phyloP scores from a whole-genome alignment of 1,140 invertebrate genomes.

The Mylabris phalerata region DNA sequence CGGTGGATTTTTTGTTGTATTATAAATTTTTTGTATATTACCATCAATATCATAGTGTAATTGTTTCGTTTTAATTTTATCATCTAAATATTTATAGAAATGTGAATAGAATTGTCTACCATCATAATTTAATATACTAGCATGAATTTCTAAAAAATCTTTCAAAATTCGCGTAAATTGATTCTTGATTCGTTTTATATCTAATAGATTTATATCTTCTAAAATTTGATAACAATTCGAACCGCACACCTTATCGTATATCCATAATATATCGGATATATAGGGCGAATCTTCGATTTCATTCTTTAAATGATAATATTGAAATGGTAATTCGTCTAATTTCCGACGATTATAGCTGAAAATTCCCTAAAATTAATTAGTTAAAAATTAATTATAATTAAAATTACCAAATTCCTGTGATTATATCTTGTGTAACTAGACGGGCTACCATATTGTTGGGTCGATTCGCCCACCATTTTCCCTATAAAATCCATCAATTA shows the following conservation, averaged over 20 bases:
- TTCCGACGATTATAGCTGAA: constrained; percentile 69
- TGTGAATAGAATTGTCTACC: constrained; percentile 69
- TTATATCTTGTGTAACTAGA: constrained; percentile 38
- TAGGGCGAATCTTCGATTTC: constrained; percentile 39
- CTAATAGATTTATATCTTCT: constrained; percentile 53
- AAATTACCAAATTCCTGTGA: constrained; percentile 49
- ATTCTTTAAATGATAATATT: constrained; percentile 43
- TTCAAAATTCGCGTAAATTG: constrained; percentile 56
- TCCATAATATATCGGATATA: constrained; percentile 63
- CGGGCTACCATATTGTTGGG: constrained; percentile 30
- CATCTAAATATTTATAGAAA: constrained; percentile 51
- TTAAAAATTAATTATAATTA: neutral
- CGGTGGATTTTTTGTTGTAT: constrained; percentile 44
- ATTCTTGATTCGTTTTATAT: constrained; percentile 43
- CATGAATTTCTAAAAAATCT: constrained; percentile 57
- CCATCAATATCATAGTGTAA: constrained; percentile 22
- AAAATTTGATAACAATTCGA: constrained; percentile 58
- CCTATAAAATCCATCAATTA: constrained; percentile 26
- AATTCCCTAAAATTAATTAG: constrained; percentile 7
- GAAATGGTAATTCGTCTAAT: constrained; percentile 75
- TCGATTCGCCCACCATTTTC: constrained; percentile 38
- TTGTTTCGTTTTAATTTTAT: constrained; percentile 38
- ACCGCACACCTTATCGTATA: constrained; percentile 65
- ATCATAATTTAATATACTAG: constrained; percentile 63
- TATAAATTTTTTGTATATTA: constrained; percentile 42